phyloP scores from a whole-genome alignment of 2,113 vertebrate species.

The Triplophysa siluroides region DNA sequence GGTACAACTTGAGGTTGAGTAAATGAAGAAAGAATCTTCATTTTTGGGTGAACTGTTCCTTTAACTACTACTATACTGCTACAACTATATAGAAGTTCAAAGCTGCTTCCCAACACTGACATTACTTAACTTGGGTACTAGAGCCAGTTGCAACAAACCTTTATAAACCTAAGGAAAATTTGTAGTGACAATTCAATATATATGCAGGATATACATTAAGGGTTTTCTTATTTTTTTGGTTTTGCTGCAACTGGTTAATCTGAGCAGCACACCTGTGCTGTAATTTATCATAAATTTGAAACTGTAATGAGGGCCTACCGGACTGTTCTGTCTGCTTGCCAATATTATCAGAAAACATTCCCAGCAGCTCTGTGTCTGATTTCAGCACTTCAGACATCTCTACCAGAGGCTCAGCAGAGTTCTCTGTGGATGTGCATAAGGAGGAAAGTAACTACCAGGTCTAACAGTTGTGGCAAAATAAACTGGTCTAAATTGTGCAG shows the following conservation, averaged over 20 bases:
- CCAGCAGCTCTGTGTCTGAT: slow-evolving; percentile 95
- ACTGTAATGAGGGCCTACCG: slow-evolving; percentile 76
- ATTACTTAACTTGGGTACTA: background rate
- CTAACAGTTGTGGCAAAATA: background rate
- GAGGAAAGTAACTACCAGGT: slow-evolving; percentile 16
- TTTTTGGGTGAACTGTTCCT: too few species aligned
- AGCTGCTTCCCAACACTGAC: background rate
- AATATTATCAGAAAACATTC: slow-evolving; percentile 89
- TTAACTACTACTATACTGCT: too few species aligned
- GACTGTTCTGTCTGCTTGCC: slow-evolving; percentile 89
- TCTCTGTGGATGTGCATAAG: slow-evolving; percentile 75
- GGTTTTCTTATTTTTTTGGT: background rate
- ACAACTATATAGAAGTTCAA: too few species aligned
- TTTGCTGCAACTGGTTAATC: background rate
- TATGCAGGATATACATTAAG: background rate
- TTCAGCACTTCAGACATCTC: slow-evolving; percentile 95
- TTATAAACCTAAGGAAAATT: too few species aligned
- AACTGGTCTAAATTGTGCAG: background rate
- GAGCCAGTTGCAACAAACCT: background rate
- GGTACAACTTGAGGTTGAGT: too few species aligned
- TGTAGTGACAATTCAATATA: background rate
- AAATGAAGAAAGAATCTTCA: too few species aligned
- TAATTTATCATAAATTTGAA: slow-evolving; percentile 9
- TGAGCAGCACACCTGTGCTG: background rate
- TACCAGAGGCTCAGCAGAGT: slow-evolving; percentile 87